Base-by-base conservation (phyloP, 2,113 vertebrate species). In the Salminus brasiliensis region DNA sequence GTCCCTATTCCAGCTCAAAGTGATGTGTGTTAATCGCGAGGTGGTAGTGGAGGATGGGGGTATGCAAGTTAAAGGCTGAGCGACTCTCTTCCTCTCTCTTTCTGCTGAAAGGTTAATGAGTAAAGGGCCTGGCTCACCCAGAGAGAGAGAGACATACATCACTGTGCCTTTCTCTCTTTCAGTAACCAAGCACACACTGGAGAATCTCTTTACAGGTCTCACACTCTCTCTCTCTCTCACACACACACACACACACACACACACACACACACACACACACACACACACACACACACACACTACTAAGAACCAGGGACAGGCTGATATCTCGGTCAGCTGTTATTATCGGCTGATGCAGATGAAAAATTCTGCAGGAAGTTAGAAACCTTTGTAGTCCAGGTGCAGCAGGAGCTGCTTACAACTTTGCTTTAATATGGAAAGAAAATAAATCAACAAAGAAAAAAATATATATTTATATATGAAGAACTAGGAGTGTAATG, bases 221-320 rank as follows among this genome's bases (percentile, higher is more conserved):
- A n/a, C n/a, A 18, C 68, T 27, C n/a, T 45, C 49, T 36, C 32
- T 32, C 30, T 39, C 66, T 2, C 4, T 29, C 27, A 57, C 65
- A 59, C 34, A 41, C 65, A 72, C 83, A 86, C 72, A 79, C 83
- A 84, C 76, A 88, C 81, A 25, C 70, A 39, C 66, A 68, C 60
- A 27, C 59, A 25, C 73, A 52, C 57, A 75, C 57, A 75, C 30
- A 76, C 23, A 75, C 63, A 73, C 84, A 84, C 79, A 85, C 80
- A 85, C 74, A 88, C 75, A n/a, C 59, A 81, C 81, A 79, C 84
- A 82, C 78, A 80, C 25, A 63, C 30, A 8, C 32, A n/a, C 29
- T 55, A 65, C 25, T 15, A 1, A 9, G 2, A 15, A 2, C 16
- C 43, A 13, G 43, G 43, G 43, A 45, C 8, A 36, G 34, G 34